Base-by-base conservation (phyloP, 2,797 vertebrate species). In the Sebastes vulpes region DNA sequence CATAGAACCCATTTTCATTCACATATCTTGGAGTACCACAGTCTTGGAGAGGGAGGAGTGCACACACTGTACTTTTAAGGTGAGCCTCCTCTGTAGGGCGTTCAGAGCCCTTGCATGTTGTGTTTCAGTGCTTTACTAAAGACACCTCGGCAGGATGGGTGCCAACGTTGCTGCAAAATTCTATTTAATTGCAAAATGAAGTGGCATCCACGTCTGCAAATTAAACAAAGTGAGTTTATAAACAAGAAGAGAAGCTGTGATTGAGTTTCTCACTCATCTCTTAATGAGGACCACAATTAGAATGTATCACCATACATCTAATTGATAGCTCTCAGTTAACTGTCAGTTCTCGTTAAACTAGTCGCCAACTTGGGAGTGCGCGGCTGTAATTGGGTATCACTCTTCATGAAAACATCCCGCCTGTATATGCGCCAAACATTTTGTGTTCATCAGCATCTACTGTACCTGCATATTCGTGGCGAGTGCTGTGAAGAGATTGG, bases 291-390 rank as follows among this genome's bases (percentile, higher is more conserved):
- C 16, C 52, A 42, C 46, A 72, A 75, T 85, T 61, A 84, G 23
- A 65, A 75, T 60, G 31, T 26, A 72, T 82, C 38, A 10, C 50
- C 61, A 11, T 31, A 65, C 65, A 11, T 31, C 9, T 76, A 79
- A 86, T 25, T 71, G 89, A 82, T 87, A 83, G 76, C 72, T 75
- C 60, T 90, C 86, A 67, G 66, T 90, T 84, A 75, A 71, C 63
- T 77, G 81, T 75, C 83, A 85, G 23, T 35, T 71, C 61, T 31
- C 16, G 65, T 90, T 87, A 70, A 79, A 81, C 18, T 48, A 25
- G 53, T 23, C 16, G 50, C 68, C 14, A 29, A 59, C 50, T 38
- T n/a, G 32, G 14, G 59, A 66, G 66, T 32, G 75, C 4, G 21
- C 54, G 28, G 53, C 18, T 48, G 52, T 88, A 82, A 92, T 82